phyloP scores from a whole-genome alignment of 2,113 vertebrate genomes.

The Okapia johnstoni region DNA sequence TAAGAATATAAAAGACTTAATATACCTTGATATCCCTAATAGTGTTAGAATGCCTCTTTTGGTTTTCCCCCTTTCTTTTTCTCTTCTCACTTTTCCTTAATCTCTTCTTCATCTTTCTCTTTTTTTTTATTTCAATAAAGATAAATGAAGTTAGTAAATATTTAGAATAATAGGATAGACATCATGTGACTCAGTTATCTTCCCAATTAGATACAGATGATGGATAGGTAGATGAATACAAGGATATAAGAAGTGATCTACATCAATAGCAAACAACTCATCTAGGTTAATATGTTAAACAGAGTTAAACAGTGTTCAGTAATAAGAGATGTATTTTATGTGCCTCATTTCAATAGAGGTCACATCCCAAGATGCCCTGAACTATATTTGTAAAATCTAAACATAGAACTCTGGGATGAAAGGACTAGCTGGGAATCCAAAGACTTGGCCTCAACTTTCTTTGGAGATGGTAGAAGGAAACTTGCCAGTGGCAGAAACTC shows the following conservation, averaged over 20 bases:
- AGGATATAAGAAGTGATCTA: neutral
- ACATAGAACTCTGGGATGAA: neutral
- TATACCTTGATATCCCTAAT: neutral
- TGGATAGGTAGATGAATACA: neutral
- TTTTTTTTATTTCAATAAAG: neutral
- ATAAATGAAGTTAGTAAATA: neutral
- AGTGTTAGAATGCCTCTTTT: neutral
- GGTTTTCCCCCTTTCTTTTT: neutral
- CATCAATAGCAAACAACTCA: neutral
- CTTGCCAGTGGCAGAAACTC: neutral
- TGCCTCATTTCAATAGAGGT: neutral
- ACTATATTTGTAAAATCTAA: neutral
- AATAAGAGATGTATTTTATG: neutral
- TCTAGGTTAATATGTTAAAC: neutral
- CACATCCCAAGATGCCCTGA: neutral
- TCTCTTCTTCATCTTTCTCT: neutral
- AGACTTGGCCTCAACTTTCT: neutral
- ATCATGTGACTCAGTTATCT: neutral
- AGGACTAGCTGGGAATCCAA: neutral
- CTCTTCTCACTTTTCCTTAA: neutral
- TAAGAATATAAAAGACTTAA: neutral
- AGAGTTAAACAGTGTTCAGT: neutral
- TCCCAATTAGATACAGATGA: neutral
- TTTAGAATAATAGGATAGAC: neutral
- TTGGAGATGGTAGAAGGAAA: neutral